Percentiles rank a stretch among this genome's conserved stretches.
These are phyloP conservation scores for Parascotia fuliginaria DNA, from an alignment of 2,888 invertebrate genomes.

Conservation along the genomic window DNA sequence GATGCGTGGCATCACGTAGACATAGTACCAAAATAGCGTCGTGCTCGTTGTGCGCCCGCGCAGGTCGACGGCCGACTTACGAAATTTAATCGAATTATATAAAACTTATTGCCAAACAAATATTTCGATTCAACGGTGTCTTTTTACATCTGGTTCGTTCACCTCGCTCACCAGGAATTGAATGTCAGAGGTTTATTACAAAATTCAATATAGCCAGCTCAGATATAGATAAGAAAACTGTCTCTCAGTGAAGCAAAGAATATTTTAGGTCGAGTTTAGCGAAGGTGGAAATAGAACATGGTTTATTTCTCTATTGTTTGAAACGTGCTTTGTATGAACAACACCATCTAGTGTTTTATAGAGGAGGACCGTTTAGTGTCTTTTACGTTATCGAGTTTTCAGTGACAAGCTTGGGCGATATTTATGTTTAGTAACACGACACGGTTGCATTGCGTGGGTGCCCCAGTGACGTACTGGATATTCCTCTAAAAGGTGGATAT, in stretches of 20 bases:
- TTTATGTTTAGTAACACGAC: slow-evolving; percentile 55
- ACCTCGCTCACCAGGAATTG: slow-evolving; percentile 37
- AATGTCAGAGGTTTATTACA: slow-evolving; percentile 40
- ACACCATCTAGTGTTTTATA: slow-evolving; percentile 46
- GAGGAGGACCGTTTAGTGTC: slow-evolving; percentile 53
- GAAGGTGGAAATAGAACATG: slow-evolving; percentile 66
- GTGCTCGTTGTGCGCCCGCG: slow-evolving; percentile 52
- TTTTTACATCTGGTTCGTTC: slow-evolving; percentile 52
- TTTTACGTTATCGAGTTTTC: slow-evolving; percentile 65
- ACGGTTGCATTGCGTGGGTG: slow-evolving; percentile 61
- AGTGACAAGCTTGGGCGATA: slow-evolving; percentile 57
- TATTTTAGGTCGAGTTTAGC: slow-evolving; percentile 56
- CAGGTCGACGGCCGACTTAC: slow-evolving; percentile 70
- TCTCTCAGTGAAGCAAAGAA: slow-evolving; percentile 46
- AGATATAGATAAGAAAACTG: slow-evolving; percentile 50
- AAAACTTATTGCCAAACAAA: slow-evolving; percentile 59
- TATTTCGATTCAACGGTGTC: slow-evolving; percentile 48
- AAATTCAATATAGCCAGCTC: slow-evolving; percentile 45
- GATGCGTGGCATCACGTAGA: slow-evolving; percentile 77
- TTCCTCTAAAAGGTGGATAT: slow-evolving; percentile 46
- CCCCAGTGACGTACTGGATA: slow-evolving; percentile 43
- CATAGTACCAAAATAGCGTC: slow-evolving; percentile 66
- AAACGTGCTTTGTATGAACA: slow-evolving; percentile 61
- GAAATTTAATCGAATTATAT: slow-evolving; percentile 73
- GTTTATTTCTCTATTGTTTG: slow-evolving; percentile 80